These are phyloP conservation scores for Elgaria multicarinata DNA, from an alignment of 2,113 vertebrate species.

Conservation along the genomic window DNA sequence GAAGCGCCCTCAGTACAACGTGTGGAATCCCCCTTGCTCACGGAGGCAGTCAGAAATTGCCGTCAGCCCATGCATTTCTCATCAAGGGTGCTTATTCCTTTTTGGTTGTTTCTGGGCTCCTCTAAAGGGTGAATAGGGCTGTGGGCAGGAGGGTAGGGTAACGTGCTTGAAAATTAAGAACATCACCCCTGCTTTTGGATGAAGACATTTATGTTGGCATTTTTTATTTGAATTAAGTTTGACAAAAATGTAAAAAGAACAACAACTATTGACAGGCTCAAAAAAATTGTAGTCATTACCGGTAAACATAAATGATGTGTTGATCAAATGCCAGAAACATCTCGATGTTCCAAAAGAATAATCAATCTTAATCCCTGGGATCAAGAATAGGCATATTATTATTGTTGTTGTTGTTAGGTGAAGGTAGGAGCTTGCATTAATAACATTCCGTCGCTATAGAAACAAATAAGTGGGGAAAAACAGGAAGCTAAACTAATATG, in stretches of 20 bases:
- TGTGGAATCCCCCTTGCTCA: too few relatives aligned
- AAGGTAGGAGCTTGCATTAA: neutral
- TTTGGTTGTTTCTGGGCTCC: neutral
- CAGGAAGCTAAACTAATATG: fast-evolving
- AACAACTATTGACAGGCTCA: neutral
- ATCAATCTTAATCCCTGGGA: neutral
- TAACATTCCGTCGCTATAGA: slow-evolving; percentile 49
- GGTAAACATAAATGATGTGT: fast-evolving
- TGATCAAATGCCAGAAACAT: fast-evolving
- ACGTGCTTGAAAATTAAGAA: neutral
- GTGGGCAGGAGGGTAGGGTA: neutral
- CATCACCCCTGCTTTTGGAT: neutral
- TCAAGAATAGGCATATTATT: fast-evolving
- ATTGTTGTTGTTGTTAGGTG: neutral
- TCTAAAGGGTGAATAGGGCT: neutral
- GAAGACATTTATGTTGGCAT: neutral
- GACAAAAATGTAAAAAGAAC: neutral
- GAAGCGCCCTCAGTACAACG: too few relatives aligned
- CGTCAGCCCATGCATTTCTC: neutral
- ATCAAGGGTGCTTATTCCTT: neutral
- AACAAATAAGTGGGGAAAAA: slow-evolving; percentile 9
- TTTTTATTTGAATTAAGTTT: neutral
- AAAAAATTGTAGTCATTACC: neutral
- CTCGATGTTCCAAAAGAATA: neutral
- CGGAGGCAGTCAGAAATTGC: neutral